Evolutionary conservation across 2,888 invertebrate genomes (phyloP).

Genomic region (Chymomyza amoena): DNA sequence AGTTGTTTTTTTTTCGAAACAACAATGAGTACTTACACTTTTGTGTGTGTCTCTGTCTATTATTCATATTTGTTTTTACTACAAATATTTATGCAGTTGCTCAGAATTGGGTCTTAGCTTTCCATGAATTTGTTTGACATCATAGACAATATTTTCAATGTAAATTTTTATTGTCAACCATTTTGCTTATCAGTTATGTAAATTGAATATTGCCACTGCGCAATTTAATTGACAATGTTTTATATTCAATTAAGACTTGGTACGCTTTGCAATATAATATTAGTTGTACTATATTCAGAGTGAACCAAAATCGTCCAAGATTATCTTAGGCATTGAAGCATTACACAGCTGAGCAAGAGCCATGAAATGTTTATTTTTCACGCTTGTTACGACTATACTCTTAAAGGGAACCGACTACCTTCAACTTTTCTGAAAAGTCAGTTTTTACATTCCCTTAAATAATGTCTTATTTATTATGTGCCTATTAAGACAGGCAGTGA

Average conservation of each 20-base stretch:
- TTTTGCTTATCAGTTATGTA: neutral
- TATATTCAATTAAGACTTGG: neutral
- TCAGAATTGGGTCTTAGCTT: slow-evolving; percentile 23
- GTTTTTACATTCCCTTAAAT: no score
- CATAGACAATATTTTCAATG: neutral
- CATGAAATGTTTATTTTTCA: neutral
- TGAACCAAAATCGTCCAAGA: neutral
- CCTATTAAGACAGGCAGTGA: no score
- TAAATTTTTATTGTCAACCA: neutral
- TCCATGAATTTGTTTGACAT: slow-evolving; percentile 4
- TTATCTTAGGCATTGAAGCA: neutral
- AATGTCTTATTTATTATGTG: neutral
- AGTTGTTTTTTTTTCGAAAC: neutral
- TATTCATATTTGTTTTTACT: neutral
- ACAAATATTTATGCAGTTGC: slow-evolving; percentile 57
- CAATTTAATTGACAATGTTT: slow-evolving; percentile 41
- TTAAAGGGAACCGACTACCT: neutral
- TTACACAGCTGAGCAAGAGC: neutral
- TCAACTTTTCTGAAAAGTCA: neutral
- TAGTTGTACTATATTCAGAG: neutral
- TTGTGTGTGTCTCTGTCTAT: slow-evolving; percentile 24
- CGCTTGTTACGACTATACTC: neutral
- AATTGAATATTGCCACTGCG: slow-evolving; percentile 27
- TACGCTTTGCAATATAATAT: neutral
- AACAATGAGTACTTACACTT: neutral